Base-by-base conservation (phyloP, 2,113 vertebrate genomes). In the Forbesichthys agassizii region DNA sequence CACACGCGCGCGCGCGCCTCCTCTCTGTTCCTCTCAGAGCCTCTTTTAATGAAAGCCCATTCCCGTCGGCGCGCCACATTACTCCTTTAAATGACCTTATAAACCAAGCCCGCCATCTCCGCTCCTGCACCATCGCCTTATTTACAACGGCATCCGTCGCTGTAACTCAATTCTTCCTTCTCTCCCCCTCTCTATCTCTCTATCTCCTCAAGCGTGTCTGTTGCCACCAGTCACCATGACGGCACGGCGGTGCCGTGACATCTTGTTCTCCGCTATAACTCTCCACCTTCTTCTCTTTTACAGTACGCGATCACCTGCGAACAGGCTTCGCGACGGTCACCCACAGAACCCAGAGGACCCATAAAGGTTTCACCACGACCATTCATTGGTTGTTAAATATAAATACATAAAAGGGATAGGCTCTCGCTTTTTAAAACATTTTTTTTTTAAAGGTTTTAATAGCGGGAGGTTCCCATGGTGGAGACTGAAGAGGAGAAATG, bases 71-170 rank as follows among this genome's bases (percentile, higher is more conserved):
- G 73, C 13, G 16, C 78, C 82, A 88, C 89, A 89, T 87, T 87
- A 87, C 86, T 89, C 86, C 81, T 87, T 86, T 84, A 86, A 89
- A 89, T 88, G 82, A 88, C 85, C 88, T 88, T 88, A 90, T 90
- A 89, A 89, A 90, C 73, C 76, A 89, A 72, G 71, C 33, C 79
- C 61, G 36, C 70, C 84, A 78, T 81, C 84, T 75, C 80, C 68
- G 48, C 75, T 78, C 77, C 80, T 75, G 69, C 75, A 68, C 79
- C 77, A 53, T 80, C 80, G 74, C 74, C 79, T 89, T 84, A 91
- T 90, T 89, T 86, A 88, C 85, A 86, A 86, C 58, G 69, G 75
- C 78, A 76, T 78, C 74, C 47, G 47, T 33, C 5, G 71, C 71
- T 68, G 81, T 84, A 88, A 86, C 83, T 84, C 80, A 77, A 75